Evolutionary conservation across 37 sponge, comb jelly and placozoan genomes (phyloP).

Genomic region (Mnemiopsis leidyi): DNA sequence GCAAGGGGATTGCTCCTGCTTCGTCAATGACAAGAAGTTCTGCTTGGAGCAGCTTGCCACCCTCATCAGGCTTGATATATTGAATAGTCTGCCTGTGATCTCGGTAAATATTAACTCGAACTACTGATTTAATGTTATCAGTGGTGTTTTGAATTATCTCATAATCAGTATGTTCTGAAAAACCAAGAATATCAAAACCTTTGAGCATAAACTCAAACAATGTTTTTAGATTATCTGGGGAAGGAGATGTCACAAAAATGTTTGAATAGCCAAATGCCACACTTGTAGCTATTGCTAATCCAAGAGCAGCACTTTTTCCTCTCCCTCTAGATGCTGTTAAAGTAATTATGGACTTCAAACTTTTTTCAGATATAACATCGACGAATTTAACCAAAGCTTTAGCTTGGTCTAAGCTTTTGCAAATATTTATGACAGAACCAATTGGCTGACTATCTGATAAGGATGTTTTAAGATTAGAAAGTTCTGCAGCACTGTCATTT

Average conservation of each 20-base stretch:
- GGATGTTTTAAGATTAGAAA: conserved; percentile 76
- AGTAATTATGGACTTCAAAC: conserved; percentile 80
- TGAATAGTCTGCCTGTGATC: conserved; percentile 96
- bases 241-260: conserved; percentile 93
- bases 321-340: conserved; percentile 96
- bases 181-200: conserved; percentile 88
- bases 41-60: conserved; percentile 86
- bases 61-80: conserved; percentile 91
- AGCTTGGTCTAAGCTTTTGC: conserved; percentile 88
- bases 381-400: conserved; percentile 86
- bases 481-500: conserved; percentile 62
- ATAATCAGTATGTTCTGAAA: conserved; percentile 82
- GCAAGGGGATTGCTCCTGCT: conserved; percentile 98
- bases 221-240: conserved; percentile 93
- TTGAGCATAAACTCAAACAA: conserved; percentile 93
- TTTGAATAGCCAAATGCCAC: conserved; percentile 94
- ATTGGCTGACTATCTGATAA: conserved; percentile 89
- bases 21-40: conserved; percentile 94
- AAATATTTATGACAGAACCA: conserved; percentile 71
- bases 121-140: conserved; percentile 86
- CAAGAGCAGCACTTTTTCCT: conserved; percentile 94
- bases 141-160: conserved; percentile 90
- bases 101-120: conserved; percentile 84
- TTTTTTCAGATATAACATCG: conserved; percentile 94
- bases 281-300: conserved; percentile 85